Evolutionary conservation across 2,797 vertebrate genomes (phyloP).

Genomic region (Nannoperca obscura): DNA sequence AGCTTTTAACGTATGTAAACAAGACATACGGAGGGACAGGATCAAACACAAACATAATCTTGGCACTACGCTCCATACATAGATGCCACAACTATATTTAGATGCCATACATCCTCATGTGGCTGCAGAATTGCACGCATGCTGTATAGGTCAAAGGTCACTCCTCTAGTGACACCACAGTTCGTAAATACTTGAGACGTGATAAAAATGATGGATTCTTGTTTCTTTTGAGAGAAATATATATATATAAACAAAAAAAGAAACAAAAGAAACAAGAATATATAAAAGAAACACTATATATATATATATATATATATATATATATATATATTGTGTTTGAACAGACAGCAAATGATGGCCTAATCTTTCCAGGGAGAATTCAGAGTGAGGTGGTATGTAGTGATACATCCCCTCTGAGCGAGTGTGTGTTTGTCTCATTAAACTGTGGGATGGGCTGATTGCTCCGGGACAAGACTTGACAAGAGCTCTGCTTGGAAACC

Average conservation of each 20-base stretch:
- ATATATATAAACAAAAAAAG: too few relatives aligned
- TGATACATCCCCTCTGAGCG: not conserved
- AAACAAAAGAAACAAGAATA: too few relatives aligned
- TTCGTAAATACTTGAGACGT: constrained; percentile 15
- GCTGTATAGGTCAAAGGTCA: constrained; percentile 40
- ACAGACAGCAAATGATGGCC: not conserved
- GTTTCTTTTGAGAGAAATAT: not conserved
- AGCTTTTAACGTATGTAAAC: constrained; percentile 16
- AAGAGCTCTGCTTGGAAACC: constrained; percentile 40
- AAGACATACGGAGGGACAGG: constrained; percentile 4
- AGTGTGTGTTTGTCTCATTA: constrained; percentile 35
- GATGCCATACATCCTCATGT: constrained; percentile 12
- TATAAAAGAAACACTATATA: too few relatives aligned
- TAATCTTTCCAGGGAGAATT: constrained; percentile 8
- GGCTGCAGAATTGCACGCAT: constrained; percentile 16
- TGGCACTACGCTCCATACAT: not conserved
- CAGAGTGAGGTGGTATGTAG: constrained; percentile 1
- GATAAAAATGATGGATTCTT: constrained; percentile 7
- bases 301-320: accelerated
- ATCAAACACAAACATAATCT: constrained; percentile 39
- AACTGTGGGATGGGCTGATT: constrained; percentile 22
- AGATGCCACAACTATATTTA: constrained; percentile 49
- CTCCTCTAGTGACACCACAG: not conserved
- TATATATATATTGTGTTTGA: not conserved
- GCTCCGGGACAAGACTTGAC: constrained; percentile 73